Base-by-base conservation (phyloP, 2,888 invertebrate species). In the Mechanitis messenoides region DNA sequence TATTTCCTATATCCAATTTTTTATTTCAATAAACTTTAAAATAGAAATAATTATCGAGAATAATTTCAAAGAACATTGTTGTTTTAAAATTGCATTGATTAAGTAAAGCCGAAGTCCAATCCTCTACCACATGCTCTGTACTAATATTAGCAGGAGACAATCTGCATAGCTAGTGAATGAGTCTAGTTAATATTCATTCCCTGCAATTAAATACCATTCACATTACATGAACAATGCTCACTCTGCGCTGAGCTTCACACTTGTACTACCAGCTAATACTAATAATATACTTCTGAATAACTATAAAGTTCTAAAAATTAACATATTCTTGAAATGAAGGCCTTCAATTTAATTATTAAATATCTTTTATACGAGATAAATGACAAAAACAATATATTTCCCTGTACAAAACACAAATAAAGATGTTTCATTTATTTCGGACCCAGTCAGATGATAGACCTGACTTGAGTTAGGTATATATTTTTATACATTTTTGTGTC, bases 141-240 rank as follows among this genome's bases (percentile, higher is more conserved):
- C 63, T 73, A 73, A 78, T 80, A 81, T 81, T 80, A 77, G 75
- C 74, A 71, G 71, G 75, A 78, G 66, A 67, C 69, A 65, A 65
- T 68, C 64, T 60, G 61, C 64, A 68, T 60, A 55, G 62, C 62
- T 65, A 58, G 64, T 69, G 65, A 64, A 65, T 66, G 64, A 60
- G 55, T 45, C 59, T 68, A 66, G 59, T 70, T 70, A 62, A 66
- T 69, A 69, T 69, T 69, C 69, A 68, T 70, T 59, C 60, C 58
- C 59, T 55, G 60, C 63, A 68, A 62, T 66, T 65, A 65, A 68
- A 64, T 60, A 56, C 65, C 69, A 68, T 68, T 70, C 66, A 64
- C 59, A 64, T 66, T 67, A 69, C 66, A 63, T 67, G 63, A 66
- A 66, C 63, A 62, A 67, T 66, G 66, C 62, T 56, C 63, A 60